Percentiles rank a stretch among this genome's conserved stretches.
These are phyloP conservation scores for Synergus laeviventris DNA, from an alignment of 2,888 invertebrate species.

Conservation along the genomic window DNA sequence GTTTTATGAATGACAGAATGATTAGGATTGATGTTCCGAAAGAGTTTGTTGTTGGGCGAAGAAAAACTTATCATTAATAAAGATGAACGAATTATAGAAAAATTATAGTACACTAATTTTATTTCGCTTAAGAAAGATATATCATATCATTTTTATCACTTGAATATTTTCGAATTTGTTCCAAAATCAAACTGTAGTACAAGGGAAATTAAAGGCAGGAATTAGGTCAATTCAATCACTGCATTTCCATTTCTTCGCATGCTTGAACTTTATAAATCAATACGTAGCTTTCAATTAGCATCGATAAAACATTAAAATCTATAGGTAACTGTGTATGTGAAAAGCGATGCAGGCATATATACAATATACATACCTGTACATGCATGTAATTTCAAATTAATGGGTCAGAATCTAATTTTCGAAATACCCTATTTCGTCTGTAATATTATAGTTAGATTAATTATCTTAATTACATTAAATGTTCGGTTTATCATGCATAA, in stretches of 20 bases:
- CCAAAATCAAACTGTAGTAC: not conserved
- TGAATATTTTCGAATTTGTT: not conserved
- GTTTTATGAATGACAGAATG: not conserved
- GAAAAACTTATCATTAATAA: not conserved
- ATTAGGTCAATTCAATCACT: not conserved
- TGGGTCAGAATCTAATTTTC: not conserved
- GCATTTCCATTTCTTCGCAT: not conserved
- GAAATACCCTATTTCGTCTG: constrained; percentile 12
- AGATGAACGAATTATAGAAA: not conserved
- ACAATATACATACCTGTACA: not conserved
- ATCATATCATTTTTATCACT: not conserved
- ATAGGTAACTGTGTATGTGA: not conserved
- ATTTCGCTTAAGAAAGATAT: not conserved
- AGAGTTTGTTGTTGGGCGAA: not conserved
- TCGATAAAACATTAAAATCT: constrained; percentile 10
- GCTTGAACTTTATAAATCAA: not conserved
- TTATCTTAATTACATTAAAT: not conserved
- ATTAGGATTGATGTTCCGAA: not conserved
- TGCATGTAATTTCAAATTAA: not conserved
- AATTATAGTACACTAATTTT: not conserved
- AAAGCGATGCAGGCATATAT: not conserved
- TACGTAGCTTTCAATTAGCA: not conserved
- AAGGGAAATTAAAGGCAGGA: not conserved
- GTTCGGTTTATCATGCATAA: not conserved
- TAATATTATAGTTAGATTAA: constrained; percentile 26